A percentile compares a stretch with the other conserved stretches of the same genome.
Evolutionary conservation across 2,797 vertebrate species (phyloP).

Genomic region (Sebastes cheni): DNA sequence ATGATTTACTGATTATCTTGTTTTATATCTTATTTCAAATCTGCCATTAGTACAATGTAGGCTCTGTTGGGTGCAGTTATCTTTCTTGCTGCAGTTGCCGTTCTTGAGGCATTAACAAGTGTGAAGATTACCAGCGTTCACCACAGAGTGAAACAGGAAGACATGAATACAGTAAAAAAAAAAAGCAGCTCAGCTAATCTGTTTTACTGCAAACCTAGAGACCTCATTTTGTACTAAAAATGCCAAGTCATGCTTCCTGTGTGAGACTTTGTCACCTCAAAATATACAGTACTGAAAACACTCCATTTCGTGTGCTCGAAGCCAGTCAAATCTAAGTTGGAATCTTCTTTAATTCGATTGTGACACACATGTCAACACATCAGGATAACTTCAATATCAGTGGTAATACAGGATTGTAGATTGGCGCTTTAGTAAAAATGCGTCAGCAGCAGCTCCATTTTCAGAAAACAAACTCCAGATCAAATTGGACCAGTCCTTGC

Average conservation of each 20-base stretch:
- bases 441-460: slow-evolving; percentile 48
- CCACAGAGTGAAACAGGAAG: not conserved
- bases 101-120: not conserved
- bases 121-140: not conserved
- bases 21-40: not conserved
- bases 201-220: not conserved
- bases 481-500: slow-evolving; percentile 3
- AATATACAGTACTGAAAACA: slow-evolving; percentile 19
- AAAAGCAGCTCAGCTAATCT: not conserved
- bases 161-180: not conserved
- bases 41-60: not conserved
- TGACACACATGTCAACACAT: slow-evolving; percentile 71
- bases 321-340: slow-evolving; percentile 66
- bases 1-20: not conserved
- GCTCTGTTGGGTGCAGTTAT: not conserved
- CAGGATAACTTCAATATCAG: slow-evolving; percentile 70
- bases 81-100: not conserved
- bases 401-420: slow-evolving; percentile 66
- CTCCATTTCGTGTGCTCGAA: slow-evolving; percentile 19
- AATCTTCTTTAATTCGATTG: slow-evolving; percentile 77
- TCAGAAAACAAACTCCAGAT: slow-evolving; percentile 70
- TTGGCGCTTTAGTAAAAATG: slow-evolving; percentile 53
- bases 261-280: not conserved
- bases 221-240: not conserved
- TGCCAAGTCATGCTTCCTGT: not conserved